Evolutionary conservation across 2,113 vertebrate genomes (phyloP).

Genomic region (Cariama cristata): DNA sequence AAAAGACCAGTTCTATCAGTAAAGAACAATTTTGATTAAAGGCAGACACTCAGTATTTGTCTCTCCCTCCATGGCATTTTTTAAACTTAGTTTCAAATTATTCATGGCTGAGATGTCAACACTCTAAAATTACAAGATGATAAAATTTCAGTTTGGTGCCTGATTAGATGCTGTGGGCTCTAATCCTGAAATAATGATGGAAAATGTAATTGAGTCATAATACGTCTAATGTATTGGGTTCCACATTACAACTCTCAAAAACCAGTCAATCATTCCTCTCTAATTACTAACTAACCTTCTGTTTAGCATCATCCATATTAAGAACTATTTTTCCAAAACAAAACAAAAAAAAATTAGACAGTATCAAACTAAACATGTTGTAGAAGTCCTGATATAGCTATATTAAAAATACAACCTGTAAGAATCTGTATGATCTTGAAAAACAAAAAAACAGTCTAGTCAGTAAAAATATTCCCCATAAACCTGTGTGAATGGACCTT

Average conservation of each 20-base stretch:
- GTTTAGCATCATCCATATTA: not conserved
- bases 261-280: not conserved
- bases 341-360: not conserved
- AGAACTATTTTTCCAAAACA: not conserved
- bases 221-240: accelerated
- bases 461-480: not conserved
- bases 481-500: not conserved
- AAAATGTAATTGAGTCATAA: not conserved
- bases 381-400: not conserved
- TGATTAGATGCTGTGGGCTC: not conserved
- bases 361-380: not conserved
- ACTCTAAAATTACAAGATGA: not conserved
- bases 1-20: not conserved
- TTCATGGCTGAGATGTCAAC: not conserved
- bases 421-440: not conserved
- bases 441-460: not conserved
- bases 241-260: not conserved
- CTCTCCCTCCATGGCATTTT: not conserved
- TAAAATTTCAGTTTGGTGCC: not conserved
- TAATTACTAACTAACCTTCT: not conserved
- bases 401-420: not conserved
- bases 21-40: not conserved
- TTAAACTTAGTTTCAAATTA: not conserved
- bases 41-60: not conserved
- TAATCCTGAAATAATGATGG: not conserved